Percentiles rank a stretch among this genome's conserved stretches.
Evolutionary conservation across 2,888 invertebrate genomes (phyloP).

Genomic region (Diploptera punctata): DNA sequence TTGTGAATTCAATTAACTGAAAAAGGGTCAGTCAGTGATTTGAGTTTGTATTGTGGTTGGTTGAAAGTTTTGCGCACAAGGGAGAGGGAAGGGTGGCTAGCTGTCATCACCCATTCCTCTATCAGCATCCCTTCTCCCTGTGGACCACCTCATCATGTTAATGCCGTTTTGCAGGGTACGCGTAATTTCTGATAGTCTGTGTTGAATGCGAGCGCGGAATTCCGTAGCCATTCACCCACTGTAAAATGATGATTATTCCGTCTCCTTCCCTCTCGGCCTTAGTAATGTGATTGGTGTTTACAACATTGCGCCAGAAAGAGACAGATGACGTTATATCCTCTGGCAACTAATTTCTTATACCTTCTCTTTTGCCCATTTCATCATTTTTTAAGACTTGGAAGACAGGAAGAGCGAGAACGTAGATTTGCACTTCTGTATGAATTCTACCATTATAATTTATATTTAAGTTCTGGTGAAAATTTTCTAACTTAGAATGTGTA

Average conservation of each 20-base stretch:
- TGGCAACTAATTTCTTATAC: slow-evolving; percentile 24
- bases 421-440: background rate
- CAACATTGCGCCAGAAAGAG: background rate
- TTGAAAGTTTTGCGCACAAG: background rate
- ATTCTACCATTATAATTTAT: background rate
- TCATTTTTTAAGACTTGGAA: slow-evolving; percentile 1
- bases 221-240: slow-evolving; percentile 30
- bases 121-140: background rate
- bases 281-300: slow-evolving; percentile 35
- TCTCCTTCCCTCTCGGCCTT: background rate
- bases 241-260: slow-evolving; percentile 37
- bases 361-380: background rate
- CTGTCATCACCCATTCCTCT: background rate
- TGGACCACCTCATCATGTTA: slow-evolving; percentile 33
- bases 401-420: too few relatives aligned
- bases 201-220: slow-evolving; percentile 29
- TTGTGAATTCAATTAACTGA: slow-evolving; percentile 39
- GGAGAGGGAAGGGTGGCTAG: background rate
- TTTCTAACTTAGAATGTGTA: too few relatives aligned
- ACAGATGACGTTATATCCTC: background rate
- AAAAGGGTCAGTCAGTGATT: slow-evolving; percentile 24
- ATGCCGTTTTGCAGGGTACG: slow-evolving; percentile 26
- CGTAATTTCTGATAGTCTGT: slow-evolving; percentile 35
- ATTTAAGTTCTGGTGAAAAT: too few relatives aligned
- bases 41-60: background rate